Percentiles rank a stretch among this genome's conserved stretches.
These are phyloP conservation scores for Craseonycteris thonglongyai DNA, from an alignment of 2,113 vertebrate species.

Conservation along the genomic window DNA sequence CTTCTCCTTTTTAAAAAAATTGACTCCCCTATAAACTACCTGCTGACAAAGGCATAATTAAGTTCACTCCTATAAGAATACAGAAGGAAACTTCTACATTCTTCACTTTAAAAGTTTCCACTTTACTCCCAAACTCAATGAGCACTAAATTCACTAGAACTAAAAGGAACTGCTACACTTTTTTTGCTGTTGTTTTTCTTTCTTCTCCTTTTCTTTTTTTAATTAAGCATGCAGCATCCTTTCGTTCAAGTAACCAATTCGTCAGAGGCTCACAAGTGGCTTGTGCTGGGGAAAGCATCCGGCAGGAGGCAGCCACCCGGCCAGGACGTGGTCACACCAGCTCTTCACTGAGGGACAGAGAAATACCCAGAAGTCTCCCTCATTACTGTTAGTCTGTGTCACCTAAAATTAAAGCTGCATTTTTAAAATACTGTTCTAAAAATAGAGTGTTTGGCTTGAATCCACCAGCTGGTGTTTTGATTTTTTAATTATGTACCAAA, in stretches of 20 bases:
- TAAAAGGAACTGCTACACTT: background rate
- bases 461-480: slow-evolving; percentile 29
- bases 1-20: slow-evolving; percentile 28
- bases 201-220: background rate
- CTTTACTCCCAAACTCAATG: background rate
- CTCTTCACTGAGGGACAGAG: background rate
- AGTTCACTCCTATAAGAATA: slow-evolving; percentile 32
- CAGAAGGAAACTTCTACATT: background rate
- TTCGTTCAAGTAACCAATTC: background rate
- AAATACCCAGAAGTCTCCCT: background rate
- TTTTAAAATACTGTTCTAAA: slow-evolving; percentile 38
- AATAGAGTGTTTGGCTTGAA: slow-evolving; percentile 39
- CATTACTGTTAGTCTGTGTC: background rate
- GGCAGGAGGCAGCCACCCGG: background rate
- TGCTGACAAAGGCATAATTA: slow-evolving; percentile 74
- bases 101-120: background rate
- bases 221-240: background rate
- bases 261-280: background rate
- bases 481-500: slow-evolving; percentile 27
- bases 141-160: slow-evolving; percentile 11
- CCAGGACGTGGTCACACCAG: background rate
- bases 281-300: background rate
- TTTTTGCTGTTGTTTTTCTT: background rate
- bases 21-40: slow-evolving; percentile 64
- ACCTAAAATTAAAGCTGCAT: slow-evolving; percentile 12